phyloP scores from a whole-genome alignment of 92 coral and sea anemone species.

The Umimayanthus chanpuru region DNA sequence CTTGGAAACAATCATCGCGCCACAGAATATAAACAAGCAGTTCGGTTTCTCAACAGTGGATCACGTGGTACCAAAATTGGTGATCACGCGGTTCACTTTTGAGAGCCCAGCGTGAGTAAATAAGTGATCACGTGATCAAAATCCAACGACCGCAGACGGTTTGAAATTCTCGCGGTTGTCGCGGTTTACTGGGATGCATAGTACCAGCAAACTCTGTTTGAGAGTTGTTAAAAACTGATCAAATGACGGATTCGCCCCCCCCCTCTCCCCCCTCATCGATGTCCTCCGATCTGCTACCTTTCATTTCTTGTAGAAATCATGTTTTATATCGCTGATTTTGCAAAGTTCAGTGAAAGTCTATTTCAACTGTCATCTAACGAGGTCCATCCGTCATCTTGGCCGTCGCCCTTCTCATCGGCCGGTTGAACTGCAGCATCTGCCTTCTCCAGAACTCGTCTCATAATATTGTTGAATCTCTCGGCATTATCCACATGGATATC shows the following conservation, averaged over 20 bases:
- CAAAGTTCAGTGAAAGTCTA: background rate
- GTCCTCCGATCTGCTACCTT: background rate
- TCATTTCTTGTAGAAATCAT: background rate
- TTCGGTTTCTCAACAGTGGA: too few relatives aligned
- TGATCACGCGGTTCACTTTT: too few relatives aligned
- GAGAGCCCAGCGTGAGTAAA: too few relatives aligned
- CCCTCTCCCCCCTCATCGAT: background rate
- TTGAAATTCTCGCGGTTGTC: too few relatives aligned
- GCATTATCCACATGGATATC: constrained; percentile 92
- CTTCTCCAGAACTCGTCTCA: constrained; percentile 57
- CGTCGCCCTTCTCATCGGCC: background rate
- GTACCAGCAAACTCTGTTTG: background rate
- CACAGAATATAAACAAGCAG: too few relatives aligned
- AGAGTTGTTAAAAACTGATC: too few relatives aligned
- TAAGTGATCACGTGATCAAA: too few relatives aligned
- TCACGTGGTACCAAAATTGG: too few relatives aligned
- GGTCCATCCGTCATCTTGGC: background rate
- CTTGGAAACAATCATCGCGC: too few relatives aligned
- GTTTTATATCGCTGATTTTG: background rate
- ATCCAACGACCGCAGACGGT: too few relatives aligned
- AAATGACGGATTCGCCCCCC: background rate
- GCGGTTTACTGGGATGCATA: too few relatives aligned
- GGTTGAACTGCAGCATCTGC: constrained; percentile 21
- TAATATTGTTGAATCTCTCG: constrained; percentile 72
- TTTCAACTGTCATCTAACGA: background rate